Base-by-base conservation (phyloP, 2,797 vertebrate genomes). In the Australoheros facetus region DNA sequence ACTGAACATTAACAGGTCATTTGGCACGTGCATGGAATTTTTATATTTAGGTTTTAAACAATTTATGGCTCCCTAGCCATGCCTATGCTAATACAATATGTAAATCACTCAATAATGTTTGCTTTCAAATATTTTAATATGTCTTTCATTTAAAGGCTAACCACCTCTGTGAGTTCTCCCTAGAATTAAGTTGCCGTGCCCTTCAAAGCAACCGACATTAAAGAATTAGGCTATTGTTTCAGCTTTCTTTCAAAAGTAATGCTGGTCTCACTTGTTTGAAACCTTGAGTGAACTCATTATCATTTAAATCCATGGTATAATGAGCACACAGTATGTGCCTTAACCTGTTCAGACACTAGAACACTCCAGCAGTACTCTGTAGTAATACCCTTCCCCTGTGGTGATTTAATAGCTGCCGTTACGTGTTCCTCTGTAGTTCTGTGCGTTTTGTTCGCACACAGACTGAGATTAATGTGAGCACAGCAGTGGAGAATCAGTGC, bases 341-440 rank as follows among this genome's bases (percentile, higher is more conserved):
- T 56, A 74, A 85, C 78, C 81, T 74, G 85, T 75, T 77, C 73
- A 75, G 77, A 57, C 76, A 64, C 30, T 69, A 32, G 53, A 62
- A 77, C 71, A 26, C 79, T 80, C 71, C 74, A 56, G 83, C 75
- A 60, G 58, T 30, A 76, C 64, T 77, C 71, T 28, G 75, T 37
- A 5, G 71, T 86, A 86, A 87, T 81, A 75, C 59, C 34, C 75
- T 73, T 86, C 58, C 72, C 85, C 80, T 83, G 79, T 23, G 58
- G 80, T 75, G 78, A 82, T 72, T 91, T 88, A 88, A 85, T 70
- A 81, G 83, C 57, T 37, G 14, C 73, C 39, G 83, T 84, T 87
- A 87, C 87, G 81, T 87, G 87, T 73, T 84, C 71, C 80, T 78
- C 34, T 66, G 76, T 57, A 75, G 70, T 45, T 85, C 77, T 58